These are phyloP conservation scores for Diarsia dahlii DNA, from an alignment of 2,888 invertebrate species.

Conservation along the genomic window DNA sequence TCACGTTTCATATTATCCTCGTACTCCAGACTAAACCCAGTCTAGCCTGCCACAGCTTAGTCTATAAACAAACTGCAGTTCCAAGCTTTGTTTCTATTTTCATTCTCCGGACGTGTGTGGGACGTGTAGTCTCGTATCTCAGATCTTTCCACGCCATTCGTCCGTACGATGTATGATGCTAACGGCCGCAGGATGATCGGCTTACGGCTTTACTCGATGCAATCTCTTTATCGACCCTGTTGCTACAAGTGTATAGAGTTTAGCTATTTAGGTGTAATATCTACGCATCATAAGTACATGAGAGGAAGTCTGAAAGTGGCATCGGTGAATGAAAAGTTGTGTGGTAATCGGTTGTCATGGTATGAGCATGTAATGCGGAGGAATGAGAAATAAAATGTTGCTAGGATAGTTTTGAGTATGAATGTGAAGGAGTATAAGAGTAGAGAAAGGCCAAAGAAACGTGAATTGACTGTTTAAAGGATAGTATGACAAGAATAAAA, in stretches of 20 bases:
- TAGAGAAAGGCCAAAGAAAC: no score
- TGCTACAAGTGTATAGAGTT: slow-evolving; percentile 20
- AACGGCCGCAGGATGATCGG: slow-evolving; percentile 21
- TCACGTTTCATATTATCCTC: neutral
- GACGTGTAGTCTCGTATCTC: slow-evolving; percentile 22
- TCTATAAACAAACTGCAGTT: slow-evolving; percentile 16
- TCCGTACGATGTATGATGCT: slow-evolving; percentile 13
- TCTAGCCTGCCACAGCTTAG: slow-evolving; percentile 7
- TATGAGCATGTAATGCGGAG: no score
- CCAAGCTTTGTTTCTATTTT: slow-evolving; percentile 27
- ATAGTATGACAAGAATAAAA: no score
- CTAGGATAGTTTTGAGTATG: no score
- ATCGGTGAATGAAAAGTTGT: no score
- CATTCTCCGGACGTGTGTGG: slow-evolving; percentile 21
- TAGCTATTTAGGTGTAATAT: slow-evolving; percentile 14
- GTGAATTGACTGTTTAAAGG: no score
- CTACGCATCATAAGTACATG: no score
- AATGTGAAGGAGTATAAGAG: no score
- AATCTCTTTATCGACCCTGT: slow-evolving; percentile 41
- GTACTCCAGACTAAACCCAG: slow-evolving; percentile 12
- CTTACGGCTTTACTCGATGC: slow-evolving; percentile 53
- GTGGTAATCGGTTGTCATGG: no score
- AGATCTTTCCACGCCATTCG: slow-evolving; percentile 40
- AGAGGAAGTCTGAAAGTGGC: no score
- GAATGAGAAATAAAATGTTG: no score